Evolutionary conservation across 2,797 vertebrate genomes (phyloP).

Genomic region (Calcarius lapponicus): DNA sequence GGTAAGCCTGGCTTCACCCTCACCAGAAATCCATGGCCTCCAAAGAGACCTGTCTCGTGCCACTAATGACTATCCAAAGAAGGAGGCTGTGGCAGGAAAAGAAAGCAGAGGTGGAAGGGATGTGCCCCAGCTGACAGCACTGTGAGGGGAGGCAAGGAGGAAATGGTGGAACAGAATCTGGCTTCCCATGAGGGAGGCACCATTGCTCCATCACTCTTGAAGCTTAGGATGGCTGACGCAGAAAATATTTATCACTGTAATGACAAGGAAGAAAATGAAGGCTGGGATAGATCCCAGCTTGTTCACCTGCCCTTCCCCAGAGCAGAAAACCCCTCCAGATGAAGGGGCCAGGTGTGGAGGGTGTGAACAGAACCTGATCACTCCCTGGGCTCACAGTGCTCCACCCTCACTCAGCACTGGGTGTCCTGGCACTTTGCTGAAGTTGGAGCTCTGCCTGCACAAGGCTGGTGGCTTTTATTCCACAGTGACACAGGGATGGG

Average conservation of each 20-base stretch:
- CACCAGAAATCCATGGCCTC: neutral
- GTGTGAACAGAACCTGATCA: neutral
- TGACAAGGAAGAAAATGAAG: neutral
- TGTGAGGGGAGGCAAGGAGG: neutral
- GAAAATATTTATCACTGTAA: neutral
- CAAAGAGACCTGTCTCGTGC: neutral
- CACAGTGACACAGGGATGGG: neutral
- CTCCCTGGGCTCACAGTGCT: neutral
- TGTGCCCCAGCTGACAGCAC: neutral
- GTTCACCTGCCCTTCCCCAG: neutral
- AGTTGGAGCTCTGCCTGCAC: neutral
- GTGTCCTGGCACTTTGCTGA: neutral
- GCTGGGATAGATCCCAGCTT: neutral
- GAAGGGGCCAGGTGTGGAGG: neutral
- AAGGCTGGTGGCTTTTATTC: neutral
- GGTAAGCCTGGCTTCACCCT: neutral
- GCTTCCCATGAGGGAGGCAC: neutral
- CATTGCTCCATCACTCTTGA: neutral
- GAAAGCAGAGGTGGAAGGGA: neutral
- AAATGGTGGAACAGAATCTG: neutral
- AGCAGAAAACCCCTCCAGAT: neutral
- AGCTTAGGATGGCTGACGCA: neutral
- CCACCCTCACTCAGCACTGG: neutral
- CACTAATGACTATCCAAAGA: neutral
- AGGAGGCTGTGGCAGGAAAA: neutral